phyloP scores from a whole-genome alignment of 2,113 vertebrate species.

The Collichthys lucidus region DNA sequence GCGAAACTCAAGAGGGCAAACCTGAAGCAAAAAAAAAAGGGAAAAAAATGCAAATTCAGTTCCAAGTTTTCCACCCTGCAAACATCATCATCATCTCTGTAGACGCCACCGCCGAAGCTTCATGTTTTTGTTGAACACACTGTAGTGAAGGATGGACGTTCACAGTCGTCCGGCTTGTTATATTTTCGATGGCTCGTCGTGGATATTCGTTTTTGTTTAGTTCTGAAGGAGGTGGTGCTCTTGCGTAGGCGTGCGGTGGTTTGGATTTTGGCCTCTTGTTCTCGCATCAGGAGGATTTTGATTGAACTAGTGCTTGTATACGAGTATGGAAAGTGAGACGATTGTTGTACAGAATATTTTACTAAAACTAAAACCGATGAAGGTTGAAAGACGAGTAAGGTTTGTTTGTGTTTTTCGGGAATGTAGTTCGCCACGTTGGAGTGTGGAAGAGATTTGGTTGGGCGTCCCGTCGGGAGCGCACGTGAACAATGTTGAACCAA shows the following conservation, averaged over 20 bases:
- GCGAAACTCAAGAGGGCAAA: constrained; percentile 9
- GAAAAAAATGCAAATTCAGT: constrained; percentile 40
- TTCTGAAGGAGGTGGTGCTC: background rate
- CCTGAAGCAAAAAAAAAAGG: constrained; percentile 44
- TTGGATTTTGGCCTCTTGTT: constrained; percentile 32
- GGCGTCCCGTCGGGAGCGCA: background rate
- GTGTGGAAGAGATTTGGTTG: background rate
- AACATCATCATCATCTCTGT: background rate
- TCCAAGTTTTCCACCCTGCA: constrained; percentile 5
- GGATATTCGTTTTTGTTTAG: background rate
- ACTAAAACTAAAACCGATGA: background rate
- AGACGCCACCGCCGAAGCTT: constrained; percentile 8
- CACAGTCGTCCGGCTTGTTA: background rate
- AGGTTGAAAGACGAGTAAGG: background rate
- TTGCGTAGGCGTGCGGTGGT: background rate
- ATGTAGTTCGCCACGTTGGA: constrained; percentile 13
- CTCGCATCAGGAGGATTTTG: background rate
- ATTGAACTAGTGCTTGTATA: background rate
- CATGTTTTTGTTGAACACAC: constrained; percentile 20
- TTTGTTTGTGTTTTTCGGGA: background rate
- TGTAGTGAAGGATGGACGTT: background rate
- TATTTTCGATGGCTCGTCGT: background rate
- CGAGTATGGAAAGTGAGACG: constrained; percentile 36
- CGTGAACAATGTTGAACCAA: background rate
- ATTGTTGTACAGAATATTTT: constrained; percentile 8